Percentiles rank a stretch among this genome's conserved stretches.
phyloP scores from a whole-genome alignment of 2,888 invertebrate genomes.

The Orgyia antiqua region DNA sequence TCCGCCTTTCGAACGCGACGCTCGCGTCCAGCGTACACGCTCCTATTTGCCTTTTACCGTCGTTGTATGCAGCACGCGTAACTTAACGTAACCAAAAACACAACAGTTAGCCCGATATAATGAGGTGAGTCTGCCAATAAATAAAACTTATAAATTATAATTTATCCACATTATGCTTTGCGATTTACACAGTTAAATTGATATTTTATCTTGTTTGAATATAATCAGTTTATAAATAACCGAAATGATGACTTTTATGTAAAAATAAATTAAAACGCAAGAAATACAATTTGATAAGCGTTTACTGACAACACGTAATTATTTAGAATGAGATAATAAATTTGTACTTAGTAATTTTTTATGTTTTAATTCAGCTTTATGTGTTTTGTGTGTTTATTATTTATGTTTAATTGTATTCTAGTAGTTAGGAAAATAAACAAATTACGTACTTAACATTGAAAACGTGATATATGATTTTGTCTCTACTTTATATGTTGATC shows the following conservation, averaged over 20 bases:
- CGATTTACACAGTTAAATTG: no score
- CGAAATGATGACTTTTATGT: no score
- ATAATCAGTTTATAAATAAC: no score
- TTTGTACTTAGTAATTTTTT: no score
- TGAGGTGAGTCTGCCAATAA: conserved; percentile 43
- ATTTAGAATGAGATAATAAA: no score
- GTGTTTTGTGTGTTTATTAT: not conserved
- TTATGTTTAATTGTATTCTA: no score
- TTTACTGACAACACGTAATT: no score
- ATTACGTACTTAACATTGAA: not conserved
- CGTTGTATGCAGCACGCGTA: conserved; percentile 35
- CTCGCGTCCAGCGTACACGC: conserved; percentile 28
- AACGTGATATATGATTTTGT: not conserved
- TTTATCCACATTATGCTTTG: conserved; percentile 25
- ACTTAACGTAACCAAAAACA: conserved; percentile 31
- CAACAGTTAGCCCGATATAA: conserved; percentile 34
- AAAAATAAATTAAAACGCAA: no score
- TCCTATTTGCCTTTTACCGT: conserved; percentile 14
- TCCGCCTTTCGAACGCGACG: conserved; percentile 30
- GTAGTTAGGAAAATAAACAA: not conserved
- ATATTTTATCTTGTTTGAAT: no score
- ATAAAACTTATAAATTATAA: not conserved
- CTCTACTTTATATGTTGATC: conserved; percentile 2
- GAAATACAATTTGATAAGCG: no score
- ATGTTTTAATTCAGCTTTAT: no score